Evolutionary conservation across 2,797 vertebrate genomes (phyloP).

Genomic region (Eidolon dupreanum): DNA sequence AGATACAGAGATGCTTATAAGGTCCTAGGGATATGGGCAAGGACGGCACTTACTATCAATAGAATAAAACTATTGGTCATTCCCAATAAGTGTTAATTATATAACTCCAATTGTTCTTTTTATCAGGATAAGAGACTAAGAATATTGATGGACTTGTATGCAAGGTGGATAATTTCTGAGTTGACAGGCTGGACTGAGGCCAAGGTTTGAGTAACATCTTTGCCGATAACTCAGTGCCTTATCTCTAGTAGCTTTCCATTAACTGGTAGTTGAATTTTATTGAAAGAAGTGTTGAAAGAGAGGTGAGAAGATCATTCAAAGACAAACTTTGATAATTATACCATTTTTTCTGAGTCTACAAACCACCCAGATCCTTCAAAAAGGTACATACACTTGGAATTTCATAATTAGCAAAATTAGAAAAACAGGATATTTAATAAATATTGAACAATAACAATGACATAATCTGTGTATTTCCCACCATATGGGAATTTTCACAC

Average conservation of each 20-base stretch:
- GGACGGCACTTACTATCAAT: not conserved
- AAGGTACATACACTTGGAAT: not conserved
- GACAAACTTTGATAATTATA: not conserved
- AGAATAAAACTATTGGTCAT: not conserved
- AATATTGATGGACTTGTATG: not conserved
- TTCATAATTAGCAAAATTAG: slow-evolving; percentile 25
- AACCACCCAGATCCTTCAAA: not conserved
- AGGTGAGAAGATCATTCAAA: not conserved
- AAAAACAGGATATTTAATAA: slow-evolving; percentile 46
- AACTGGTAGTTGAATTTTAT: not conserved
- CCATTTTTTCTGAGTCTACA: not conserved
- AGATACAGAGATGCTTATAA: not conserved
- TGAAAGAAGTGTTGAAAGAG: not conserved
- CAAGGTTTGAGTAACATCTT: not conserved
- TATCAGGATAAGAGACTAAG: not conserved
- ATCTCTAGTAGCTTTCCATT: not conserved
- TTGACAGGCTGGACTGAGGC: not conserved
- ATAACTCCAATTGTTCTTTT: not conserved
- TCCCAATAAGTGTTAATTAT: not conserved
- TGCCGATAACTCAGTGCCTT: not conserved
- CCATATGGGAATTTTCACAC: slow-evolving; percentile 50
- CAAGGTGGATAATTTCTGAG: not conserved
- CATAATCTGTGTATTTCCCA: slow-evolving; percentile 48
- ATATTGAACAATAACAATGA: slow-evolving; percentile 54
- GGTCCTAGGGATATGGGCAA: not conserved